Evolutionary conservation across 2,113 vertebrate species (phyloP), one percentile per base, ranked within the genome.

Genomic region (Myxocyprinus asiaticus): DNA sequence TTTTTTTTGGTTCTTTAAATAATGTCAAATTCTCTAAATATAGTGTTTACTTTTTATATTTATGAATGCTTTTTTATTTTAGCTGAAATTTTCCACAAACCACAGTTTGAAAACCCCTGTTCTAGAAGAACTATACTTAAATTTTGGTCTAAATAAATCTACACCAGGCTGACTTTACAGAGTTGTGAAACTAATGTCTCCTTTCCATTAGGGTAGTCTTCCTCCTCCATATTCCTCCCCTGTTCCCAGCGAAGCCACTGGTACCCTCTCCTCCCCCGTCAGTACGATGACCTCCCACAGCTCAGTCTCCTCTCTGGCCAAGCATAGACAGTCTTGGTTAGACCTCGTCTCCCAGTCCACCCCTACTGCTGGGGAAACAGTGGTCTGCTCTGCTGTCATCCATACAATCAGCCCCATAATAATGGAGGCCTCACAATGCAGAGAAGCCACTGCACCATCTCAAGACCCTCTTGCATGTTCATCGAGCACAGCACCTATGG

Each of bases 271-370:
- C 9, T 91, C 93, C 0, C 88, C 91, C 50, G 94, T 95, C 86
- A 95, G 92, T 43, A 91, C 93, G 3, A 89, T 90, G 74, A 95
- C 91, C 3, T 93, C 94, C 0, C 87, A 93, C 74, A 91, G 91
- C 0, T 93, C 93, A 0, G 88, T 91, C 83, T 94, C 95, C 67
- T 94, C 94, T 1, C 47, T 87, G 0, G 88, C 93, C 77, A 95
- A 95, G 86, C 89, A 95, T 5, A 93, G 93, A 63, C 94, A 93
- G 81, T 96, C 95, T 43, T 94, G 93, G 93, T 84, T 92, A 4
- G 91, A 96, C 81, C 83, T 91, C 0, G 91, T 94, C n/a, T 89
- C 91, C 42, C 91, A 94, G 84, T 77, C 92, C 33, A 33, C 89
- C 8, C 77, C 84, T 0, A 83, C 88, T 0, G 11, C 78, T 0